Evolutionary conservation across 2,888 invertebrate genomes (phyloP).

Genomic region (Lydus trimaculatus): DNA sequence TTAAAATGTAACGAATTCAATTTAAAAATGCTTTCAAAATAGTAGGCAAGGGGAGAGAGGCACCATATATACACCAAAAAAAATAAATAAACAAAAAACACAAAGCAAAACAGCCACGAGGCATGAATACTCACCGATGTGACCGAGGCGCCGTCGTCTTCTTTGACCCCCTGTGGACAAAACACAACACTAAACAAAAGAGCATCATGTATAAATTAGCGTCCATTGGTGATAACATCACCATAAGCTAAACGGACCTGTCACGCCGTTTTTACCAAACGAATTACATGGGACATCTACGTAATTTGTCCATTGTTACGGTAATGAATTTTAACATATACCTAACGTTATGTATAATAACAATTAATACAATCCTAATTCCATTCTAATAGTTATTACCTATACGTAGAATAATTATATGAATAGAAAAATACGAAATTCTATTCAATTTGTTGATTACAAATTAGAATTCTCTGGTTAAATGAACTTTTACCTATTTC

Average conservation of each 20-base stretch:
- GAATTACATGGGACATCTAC: constrained; percentile 56
- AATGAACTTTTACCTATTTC: constrained; percentile 10
- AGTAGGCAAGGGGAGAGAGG: constrained; percentile 4
- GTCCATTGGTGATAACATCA: constrained; percentile 54
- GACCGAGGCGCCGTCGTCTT: constrained; percentile 75
- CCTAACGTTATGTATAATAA: neutral
- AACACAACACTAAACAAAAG: constrained; percentile 59
- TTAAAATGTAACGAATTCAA: constrained; percentile 33
- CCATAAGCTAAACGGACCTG: constrained; percentile 58
- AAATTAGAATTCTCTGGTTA: neutral
- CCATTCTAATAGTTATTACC: neutral
- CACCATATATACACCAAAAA: too few species aligned
- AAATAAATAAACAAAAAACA: neutral
- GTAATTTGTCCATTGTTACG: constrained; percentile 54
- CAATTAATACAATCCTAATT: neutral
- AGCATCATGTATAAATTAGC: constrained; percentile 61
- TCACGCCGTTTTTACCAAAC: constrained; percentile 59
- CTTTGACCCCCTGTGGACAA: constrained; percentile 72
- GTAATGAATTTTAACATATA: constrained; percentile 17
- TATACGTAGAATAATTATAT: neutral
- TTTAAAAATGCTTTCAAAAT: constrained; percentile 23
- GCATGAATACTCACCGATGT: constrained; percentile 70
- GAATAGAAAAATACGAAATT: neutral
- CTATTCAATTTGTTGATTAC: neutral
- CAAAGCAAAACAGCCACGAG: constrained; percentile 20